These are phyloP conservation scores for Phortica variegata DNA, from an alignment of 1,140 invertebrate species.

Conservation along the genomic window DNA sequence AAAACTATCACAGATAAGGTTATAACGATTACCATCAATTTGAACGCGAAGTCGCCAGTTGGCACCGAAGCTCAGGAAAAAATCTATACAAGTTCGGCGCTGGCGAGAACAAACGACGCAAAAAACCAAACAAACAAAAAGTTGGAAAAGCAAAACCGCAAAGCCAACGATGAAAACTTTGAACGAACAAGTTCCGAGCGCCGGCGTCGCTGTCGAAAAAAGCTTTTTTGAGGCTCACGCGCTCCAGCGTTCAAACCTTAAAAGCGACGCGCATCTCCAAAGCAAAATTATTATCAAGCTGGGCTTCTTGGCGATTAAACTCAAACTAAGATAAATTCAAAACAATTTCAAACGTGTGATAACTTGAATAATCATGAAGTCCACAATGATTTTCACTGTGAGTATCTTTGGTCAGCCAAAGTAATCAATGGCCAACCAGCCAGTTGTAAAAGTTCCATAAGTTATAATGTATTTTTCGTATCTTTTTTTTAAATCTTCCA, in stretches of 20 bases:
- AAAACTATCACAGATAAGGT: too few species aligned
- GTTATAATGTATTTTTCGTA: neutral
- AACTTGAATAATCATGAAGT: constrained; percentile 31
- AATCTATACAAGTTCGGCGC: neutral
- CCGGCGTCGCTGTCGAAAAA: constrained; percentile 40
- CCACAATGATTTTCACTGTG: constrained; percentile 38
- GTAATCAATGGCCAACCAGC: neutral
- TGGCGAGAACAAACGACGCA: neutral
- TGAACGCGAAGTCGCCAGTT: too few species aligned
- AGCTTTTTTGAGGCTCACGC: constrained; percentile 29
- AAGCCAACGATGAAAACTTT: constrained; percentile 23
- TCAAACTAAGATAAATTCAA: too few species aligned
- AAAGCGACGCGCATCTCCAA: constrained; percentile 26
- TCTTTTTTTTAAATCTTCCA: too few species aligned
- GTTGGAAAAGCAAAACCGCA: neutral
- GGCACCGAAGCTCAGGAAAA: neutral
- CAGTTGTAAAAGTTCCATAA: neutral
- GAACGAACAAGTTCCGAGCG: constrained; percentile 19
- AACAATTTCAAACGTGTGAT: too few species aligned
- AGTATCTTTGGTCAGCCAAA: constrained; percentile 23
- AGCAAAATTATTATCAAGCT: constrained; percentile 42
- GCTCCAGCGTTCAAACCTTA: constrained; percentile 33
- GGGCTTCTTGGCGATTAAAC: constrained; percentile 32
- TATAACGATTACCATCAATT: constrained; percentile 32
- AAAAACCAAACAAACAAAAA: constrained; percentile 6